These are phyloP conservation scores for Acrobasis repandana DNA, from an alignment of 2,888 invertebrate genomes.

Conservation along the genomic window DNA sequence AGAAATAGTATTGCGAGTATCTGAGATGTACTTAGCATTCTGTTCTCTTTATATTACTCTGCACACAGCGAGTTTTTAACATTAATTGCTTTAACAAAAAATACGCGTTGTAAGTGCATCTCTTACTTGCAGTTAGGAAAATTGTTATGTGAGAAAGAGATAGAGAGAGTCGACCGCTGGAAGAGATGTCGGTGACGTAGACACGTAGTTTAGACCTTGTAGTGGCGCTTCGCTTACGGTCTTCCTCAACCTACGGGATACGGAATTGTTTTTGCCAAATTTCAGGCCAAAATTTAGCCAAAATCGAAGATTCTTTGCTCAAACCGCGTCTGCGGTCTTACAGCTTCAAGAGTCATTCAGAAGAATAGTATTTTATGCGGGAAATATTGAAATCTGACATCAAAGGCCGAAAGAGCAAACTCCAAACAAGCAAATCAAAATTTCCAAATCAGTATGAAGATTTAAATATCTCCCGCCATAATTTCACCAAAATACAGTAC, in stretches of 20 bases:
- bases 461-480: slow-evolving; percentile 8
- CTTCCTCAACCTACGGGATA: slow-evolving; percentile 53
- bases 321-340: slow-evolving; percentile 34
- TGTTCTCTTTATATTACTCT: neutral
- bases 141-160: neutral
- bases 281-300: slow-evolving; percentile 66
- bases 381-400: neutral
- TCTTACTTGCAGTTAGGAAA: slow-evolving; percentile 3
- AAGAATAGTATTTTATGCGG: neutral
- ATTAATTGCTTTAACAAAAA: neutral
- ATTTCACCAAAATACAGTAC: neutral
- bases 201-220: slow-evolving; percentile 75
- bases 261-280: slow-evolving; percentile 61
- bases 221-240: slow-evolving; percentile 78
- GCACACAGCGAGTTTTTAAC: neutral
- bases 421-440: neutral
- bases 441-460: neutral
- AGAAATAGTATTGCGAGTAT: too few species aligned
- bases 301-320: slow-evolving; percentile 60
- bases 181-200: slow-evolving; percentile 65
- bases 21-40: too few species aligned
- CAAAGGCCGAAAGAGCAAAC: slow-evolving; percentile 11
- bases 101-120: slow-evolving; percentile 13
- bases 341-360: slow-evolving; percentile 8
- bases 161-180: slow-evolving; percentile 37